Evolutionary conservation across 2,113 vertebrate genomes (phyloP), one percentile per base, ranked within the genome.

Genomic region (Rhabdomys dilectus): DNA sequence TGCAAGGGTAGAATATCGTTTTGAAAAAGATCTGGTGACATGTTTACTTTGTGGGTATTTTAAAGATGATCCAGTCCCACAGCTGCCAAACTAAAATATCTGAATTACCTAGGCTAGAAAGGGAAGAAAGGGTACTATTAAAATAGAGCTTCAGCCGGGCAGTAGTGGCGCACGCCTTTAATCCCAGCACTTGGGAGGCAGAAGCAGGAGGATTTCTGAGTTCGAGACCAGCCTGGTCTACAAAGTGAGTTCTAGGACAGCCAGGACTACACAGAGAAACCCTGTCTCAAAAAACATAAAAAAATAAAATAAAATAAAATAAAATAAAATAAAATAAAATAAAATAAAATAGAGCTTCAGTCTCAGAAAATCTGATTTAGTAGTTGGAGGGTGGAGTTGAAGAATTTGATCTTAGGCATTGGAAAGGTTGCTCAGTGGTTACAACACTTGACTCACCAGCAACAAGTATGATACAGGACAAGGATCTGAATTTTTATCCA

Each of bases 111-210:
- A 5, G 6, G 34, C 31, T 78, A 58, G 77, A 11, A 5, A 5
- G 19, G 3, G 7, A 4, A 68, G 1, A 80, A 5, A 16, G 29
- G 16, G 1, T 0, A n/a, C 11, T 64, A 1, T 5, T 56, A 7
- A 76, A 45, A 58, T 3, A 42, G 0, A 58, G 29, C 13, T 31
- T 48, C 11, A 21, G 0, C n/a, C n/a, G n/a, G n/a, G n/a, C n/a
- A n/a, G n/a, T n/a, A n/a, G n/a, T n/a, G n/a, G n/a, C n/a, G n/a
- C n/a, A n/a, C n/a, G n/a, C n/a, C n/a, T n/a, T n/a, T n/a, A n/a
- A n/a, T n/a, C n/a, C n/a, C n/a, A n/a, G n/a, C n/a, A n/a, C n/a
- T n/a, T n/a, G n/a, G n/a, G n/a, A n/a, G n/a, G n/a, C n/a, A n/a
- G n/a, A n/a, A n/a, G n/a, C n/a, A n/a, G n/a, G n/a, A n/a, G n/a